Conservation (phyloP, 2,888 invertebrate genomes). For the Cataglyphis altisquamis region DNA sequence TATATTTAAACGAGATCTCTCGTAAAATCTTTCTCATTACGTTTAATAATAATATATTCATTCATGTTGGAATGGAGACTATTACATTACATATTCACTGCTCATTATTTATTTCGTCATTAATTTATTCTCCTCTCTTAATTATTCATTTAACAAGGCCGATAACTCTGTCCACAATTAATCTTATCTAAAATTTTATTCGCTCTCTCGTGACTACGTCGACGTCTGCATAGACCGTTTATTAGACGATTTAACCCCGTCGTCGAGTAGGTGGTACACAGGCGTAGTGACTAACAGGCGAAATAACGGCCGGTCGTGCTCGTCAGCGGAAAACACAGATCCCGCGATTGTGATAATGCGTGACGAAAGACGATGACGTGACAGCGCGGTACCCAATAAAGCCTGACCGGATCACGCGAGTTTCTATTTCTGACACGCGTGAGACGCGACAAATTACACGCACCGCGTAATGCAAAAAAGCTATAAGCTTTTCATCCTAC, state of each 20-base stretch:
- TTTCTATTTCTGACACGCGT: slow-evolving; percentile 49
- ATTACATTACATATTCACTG: not conserved
- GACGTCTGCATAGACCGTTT: slow-evolving; percentile 13
- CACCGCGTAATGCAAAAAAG: slow-evolving; percentile 36
- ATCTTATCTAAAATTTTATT: slow-evolving; percentile 22
- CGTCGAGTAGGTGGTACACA: slow-evolving; percentile 29
- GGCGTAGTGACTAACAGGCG: slow-evolving; percentile 64
- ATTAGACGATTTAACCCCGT: slow-evolving; percentile 46
- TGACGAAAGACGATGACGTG: slow-evolving; percentile 59
- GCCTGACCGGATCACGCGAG: slow-evolving; percentile 39
- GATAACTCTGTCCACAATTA: not conserved
- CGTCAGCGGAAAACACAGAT: slow-evolving; percentile 73
- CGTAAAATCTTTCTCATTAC: not conserved
- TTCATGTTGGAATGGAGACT: not conserved
- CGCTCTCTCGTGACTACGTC: slow-evolving; percentile 4
- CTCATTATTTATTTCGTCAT: not conserved
- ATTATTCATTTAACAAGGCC: slow-evolving; percentile 3
- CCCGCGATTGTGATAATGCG: slow-evolving; percentile 66
- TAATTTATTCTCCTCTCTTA: not conserved
- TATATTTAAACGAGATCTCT: not conserved
- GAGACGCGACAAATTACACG: slow-evolving; percentile 42
- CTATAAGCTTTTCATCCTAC: slow-evolving; percentile 28
- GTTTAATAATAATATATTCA: not conserved
- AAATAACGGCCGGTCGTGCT: slow-evolving; percentile 59
- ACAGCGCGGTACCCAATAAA: slow-evolving; percentile 41